These are phyloP conservation scores for Cassiopea andromeda DNA, from an alignment of 30 jellyfish, hydroid and myxozoan species.

Conservation along the genomic window DNA sequence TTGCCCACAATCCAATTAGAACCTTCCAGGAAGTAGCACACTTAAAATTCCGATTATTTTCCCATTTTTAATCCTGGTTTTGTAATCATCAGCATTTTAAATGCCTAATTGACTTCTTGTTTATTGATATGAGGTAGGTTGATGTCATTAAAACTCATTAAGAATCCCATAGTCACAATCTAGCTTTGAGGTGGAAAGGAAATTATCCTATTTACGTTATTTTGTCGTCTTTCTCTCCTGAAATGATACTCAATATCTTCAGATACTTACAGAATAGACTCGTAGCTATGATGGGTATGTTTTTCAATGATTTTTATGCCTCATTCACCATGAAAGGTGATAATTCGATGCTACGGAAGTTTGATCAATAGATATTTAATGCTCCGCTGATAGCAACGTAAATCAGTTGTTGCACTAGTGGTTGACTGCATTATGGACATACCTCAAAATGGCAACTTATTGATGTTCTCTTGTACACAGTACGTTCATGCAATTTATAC, in stretches of 20 bases:
- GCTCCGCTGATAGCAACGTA: too few relatives aligned
- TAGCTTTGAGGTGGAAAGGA: background rate
- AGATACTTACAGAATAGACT: background rate
- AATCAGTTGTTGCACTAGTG: too few relatives aligned
- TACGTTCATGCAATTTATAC: too few relatives aligned
- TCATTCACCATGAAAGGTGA: too few relatives aligned
- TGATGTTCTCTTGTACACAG: too few relatives aligned
- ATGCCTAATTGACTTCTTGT: background rate
- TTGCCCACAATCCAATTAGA: background rate
- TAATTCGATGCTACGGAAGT: too few relatives aligned
- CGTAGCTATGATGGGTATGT: too few relatives aligned
- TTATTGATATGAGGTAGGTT: background rate
- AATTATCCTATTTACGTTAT: background rate
- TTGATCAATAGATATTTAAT: too few relatives aligned
- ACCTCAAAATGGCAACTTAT: too few relatives aligned
- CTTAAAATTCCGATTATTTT: background rate
- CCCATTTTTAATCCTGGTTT: slow-evolving; percentile 3
- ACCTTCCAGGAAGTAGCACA: background rate
- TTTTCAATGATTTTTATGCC: too few relatives aligned
- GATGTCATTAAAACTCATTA: background rate
- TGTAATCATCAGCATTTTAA: background rate
- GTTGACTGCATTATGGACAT: too few relatives aligned
- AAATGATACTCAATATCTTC: background rate
- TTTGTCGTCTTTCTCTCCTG: background rate
- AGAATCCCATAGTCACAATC: background rate